Evolutionary conservation across 2,113 vertebrate genomes (phyloP), one percentile per base, ranked within the genome.

Genomic region (Stegostoma tigrinum): DNA sequence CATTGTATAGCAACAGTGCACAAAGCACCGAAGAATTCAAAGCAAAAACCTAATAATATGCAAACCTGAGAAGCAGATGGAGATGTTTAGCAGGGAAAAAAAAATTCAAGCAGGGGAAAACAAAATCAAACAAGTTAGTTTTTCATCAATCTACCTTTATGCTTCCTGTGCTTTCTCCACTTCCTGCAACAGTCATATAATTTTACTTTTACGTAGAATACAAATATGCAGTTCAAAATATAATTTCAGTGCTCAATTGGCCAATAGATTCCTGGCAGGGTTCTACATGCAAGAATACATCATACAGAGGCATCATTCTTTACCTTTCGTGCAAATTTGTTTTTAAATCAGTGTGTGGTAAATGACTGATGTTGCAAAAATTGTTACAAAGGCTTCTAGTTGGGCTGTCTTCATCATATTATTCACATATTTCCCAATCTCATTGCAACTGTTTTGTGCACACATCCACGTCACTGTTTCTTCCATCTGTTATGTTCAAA

Each of bases 261-360:
- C 67, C 90, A 94, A 42, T 23, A 94, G 90, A 42, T 94, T n/a
- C 91, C 91, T 67, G 67, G 45, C 64, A 42, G 66, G 23, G 19
- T 23, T 67, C 19, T 2, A 4, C 21, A n/a, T 5, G 15, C n/a
- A 70, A 45, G 34, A 94, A 70, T n/a, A 61, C 34, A 93, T 67
- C 7, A 10, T 8, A 38, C 66, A 61, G 34, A 23, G n/a, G 52
- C 61, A 21, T 38, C 34, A 66, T 64, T n/a, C n/a, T 96, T 96
- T 97, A 97, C 97, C 97, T 38, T 83, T 96, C 96, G 96, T 96
- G 97, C 96, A 96, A 96, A 80, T 96, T 96, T 96, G 96, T 96
- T 95, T 42, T 45, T 68, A 90, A 90, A 96, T 97, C 96, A 85
- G 96, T 94, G 0, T 95, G 96, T 30, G 19, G 94, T 96, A 97